Base-by-base conservation (phyloP, 1,140 invertebrate genomes). In the Hirudo medicinalis region DNA sequence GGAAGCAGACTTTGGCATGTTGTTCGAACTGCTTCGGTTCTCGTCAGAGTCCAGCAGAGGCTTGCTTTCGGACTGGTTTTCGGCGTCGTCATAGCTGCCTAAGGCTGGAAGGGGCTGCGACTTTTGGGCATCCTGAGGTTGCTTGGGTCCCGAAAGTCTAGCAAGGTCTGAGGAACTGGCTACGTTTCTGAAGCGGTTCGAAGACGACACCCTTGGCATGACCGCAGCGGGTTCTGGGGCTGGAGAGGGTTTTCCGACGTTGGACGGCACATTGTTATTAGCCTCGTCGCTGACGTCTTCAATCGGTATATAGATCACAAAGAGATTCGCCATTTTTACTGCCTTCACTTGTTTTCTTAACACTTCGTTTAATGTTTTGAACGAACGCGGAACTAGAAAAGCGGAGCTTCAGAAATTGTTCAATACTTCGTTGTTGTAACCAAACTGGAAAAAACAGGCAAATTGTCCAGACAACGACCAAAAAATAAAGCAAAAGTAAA, bases 301-400 rank as follows among this genome's bases (percentile, higher is more conserved):
- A 20, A 63, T 63, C 5, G 57, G 57, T 63, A 63, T 63, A 11
- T 63, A 63, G 22, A 63, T 32, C 57, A 63, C 57, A 63, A 63
- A 63, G 29, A 63, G 57, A 63, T 25, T 32, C 22, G 57, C 57
- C 57, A 63, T 63, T 22, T 22, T 25, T 20, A 25, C 55, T 60
- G 4, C 4, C 40, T 40, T 40, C 40, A 40, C 43, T 49, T 17
- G 43, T 49, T 11, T 36, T 49, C 43, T 49, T 49, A 17, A 8
- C 15, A 49, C 43, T 15, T 1, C 43, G 43, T 9, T 2, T 13
- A 3, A 36, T 36, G 32, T 49, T 49, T 17, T 49, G 15, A 49
- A 49, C 15, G 43, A 49, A 13, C 3, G 13, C 43, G 43, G 43
- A 49, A 49, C 43, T 17, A 49, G 11, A 49, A 49, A 5, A 8